Conservation (phyloP, 2,888 invertebrate genomes). For the Tachystola acroxantha region DNA sequence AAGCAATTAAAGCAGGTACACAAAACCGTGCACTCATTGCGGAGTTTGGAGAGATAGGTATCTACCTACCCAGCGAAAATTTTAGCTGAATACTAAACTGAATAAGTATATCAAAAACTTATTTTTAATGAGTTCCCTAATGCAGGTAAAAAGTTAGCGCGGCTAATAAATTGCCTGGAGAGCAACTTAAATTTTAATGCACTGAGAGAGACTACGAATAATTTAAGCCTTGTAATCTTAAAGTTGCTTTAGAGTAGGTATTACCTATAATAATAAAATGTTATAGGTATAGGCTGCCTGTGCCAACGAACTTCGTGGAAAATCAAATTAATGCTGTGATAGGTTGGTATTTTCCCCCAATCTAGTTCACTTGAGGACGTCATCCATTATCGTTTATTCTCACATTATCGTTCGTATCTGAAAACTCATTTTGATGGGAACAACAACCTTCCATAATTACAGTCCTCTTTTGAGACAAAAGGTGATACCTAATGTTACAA, state of each 20-base stretch:
- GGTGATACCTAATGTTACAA: too few relatives aligned
- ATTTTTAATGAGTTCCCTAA: background rate
- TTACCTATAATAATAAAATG: background rate
- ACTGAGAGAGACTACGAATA: background rate
- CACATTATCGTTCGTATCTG: background rate
- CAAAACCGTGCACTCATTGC: too few relatives aligned
- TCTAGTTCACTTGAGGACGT: background rate
- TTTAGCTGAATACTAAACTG: background rate
- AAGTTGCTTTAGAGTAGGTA: background rate
- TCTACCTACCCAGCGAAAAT: background rate
- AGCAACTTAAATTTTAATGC: background rate
- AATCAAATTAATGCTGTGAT: background rate
- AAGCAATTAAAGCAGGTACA: too few relatives aligned
- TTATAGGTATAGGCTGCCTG: background rate
- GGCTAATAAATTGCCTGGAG: background rate
- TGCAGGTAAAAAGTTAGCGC: background rate
- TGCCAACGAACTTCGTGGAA: background rate
- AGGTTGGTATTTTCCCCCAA: background rate
- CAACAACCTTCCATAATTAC: too few relatives aligned
- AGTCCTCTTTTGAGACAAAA: too few relatives aligned
- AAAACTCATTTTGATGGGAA: background rate
- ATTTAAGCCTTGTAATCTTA: background rate
- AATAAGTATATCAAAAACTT: too few relatives aligned
- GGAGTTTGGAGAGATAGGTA: too few relatives aligned
- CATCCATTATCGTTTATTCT: conserved; percentile 1